phyloP scores from a whole-genome alignment of 2,113 vertebrate genomes.

The Sinocyclocheilus grahami region DNA sequence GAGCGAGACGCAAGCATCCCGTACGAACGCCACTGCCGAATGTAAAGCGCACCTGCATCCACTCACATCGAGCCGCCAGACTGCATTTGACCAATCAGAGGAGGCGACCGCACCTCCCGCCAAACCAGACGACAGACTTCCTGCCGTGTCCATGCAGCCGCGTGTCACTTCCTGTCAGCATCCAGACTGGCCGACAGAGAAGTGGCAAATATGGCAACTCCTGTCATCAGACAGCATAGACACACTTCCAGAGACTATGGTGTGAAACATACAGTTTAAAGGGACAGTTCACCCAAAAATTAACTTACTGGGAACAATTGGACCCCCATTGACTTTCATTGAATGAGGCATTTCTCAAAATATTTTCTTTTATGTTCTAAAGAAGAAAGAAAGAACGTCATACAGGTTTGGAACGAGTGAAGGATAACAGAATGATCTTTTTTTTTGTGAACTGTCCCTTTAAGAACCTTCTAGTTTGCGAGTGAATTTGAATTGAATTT shows the following conservation, averaged over 20 bases:
- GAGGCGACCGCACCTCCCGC: constrained; percentile 50
- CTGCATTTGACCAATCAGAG: constrained; percentile 73
- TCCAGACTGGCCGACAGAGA: constrained; percentile 83
- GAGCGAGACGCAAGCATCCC: constrained; percentile 48
- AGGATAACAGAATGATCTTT: no score
- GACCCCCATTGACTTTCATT: not conserved
- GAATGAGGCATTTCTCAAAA: not conserved
- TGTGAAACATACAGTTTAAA: constrained; percentile 70
- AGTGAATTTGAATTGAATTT: not conserved
- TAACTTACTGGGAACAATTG: no score
- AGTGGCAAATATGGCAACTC: constrained; percentile 92
- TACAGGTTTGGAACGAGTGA: not conserved
- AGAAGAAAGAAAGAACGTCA: not conserved
- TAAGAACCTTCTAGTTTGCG: not conserved
- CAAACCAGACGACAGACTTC: constrained; percentile 64
- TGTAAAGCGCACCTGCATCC: not conserved
- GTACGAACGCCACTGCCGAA: not conserved
- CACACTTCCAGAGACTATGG: constrained; percentile 87
- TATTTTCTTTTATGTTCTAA: not conserved
- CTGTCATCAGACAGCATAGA: constrained; percentile 87
- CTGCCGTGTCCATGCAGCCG: constrained; percentile 33
- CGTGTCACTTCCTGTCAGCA: constrained; percentile 71
- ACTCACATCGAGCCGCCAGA: constrained; percentile 62
- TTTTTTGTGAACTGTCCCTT: not conserved
- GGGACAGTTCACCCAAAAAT: not conserved